Percentiles rank a stretch among this genome's conserved stretches.
Evolutionary conservation across 1,140 invertebrate species (phyloP).

Genomic region (Melanaphis sacchari): DNA sequence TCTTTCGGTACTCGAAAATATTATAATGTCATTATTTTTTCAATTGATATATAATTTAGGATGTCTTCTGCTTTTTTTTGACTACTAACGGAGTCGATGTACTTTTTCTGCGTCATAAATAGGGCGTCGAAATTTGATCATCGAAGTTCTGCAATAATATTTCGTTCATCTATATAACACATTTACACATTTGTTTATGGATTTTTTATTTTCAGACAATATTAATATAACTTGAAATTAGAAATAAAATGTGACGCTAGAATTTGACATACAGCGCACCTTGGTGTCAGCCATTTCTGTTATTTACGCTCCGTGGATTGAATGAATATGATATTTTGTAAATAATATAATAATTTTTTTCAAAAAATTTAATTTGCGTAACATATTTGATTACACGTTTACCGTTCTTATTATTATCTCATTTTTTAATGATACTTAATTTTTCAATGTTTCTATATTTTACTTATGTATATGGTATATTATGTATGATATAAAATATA

Average conservation of each 20-base stretch:
- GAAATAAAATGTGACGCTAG: neutral
- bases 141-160: neutral
- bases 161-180: neutral
- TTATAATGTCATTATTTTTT: too few relatives aligned
- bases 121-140: neutral
- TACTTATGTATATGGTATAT: neutral
- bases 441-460: neutral
- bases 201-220: neutral
- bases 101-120: neutral
- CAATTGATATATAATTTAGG: too few relatives aligned
- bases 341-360: neutral
- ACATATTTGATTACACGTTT: neutral
- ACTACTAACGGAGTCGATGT: neutral
- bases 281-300: neutral
- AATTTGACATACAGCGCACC: neutral
- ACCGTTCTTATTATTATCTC: neutral
- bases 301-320: neutral
- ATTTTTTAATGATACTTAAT: neutral
- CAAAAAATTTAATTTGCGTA: neutral
- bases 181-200: neutral
- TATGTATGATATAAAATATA: neutral
- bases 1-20: too few relatives aligned
- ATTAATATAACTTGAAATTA: neutral
- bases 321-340: constrained; percentile 1
- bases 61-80: too few relatives aligned